Conservation (phyloP, 2,888 invertebrate species). For the Drosophila multiciliata region DNA sequence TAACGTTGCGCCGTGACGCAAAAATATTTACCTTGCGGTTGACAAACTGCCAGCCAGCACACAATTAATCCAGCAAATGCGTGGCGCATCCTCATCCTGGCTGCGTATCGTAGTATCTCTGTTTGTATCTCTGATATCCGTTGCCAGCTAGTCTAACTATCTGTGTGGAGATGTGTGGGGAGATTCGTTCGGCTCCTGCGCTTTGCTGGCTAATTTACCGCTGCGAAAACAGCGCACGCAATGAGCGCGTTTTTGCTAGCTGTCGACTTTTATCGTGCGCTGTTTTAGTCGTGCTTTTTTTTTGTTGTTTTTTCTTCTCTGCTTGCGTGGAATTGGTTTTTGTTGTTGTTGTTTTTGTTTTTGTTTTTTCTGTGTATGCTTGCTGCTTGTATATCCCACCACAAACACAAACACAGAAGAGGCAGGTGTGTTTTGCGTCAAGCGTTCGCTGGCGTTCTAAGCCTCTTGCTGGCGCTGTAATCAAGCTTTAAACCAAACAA, state of each 20-base stretch:
- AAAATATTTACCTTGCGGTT: conserved; percentile 82
- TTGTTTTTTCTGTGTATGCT: conserved; percentile 3
- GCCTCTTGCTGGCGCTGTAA: conserved; percentile 62
- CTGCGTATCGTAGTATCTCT: conserved; percentile 13
- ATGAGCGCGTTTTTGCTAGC: conserved; percentile 75
- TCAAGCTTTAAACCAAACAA: conserved; percentile 77
- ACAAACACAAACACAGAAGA: conserved; percentile 9
- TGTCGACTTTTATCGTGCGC: conserved; percentile 73
- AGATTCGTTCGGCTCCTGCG: conserved; percentile 1
- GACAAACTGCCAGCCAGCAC: conserved; percentile 79
- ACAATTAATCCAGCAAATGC: conserved; percentile 81
- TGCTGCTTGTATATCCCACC: not conserved
- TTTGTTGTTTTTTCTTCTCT: not conserved
- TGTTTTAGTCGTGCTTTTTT: conserved; percentile 38
- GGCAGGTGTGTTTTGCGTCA: conserved; percentile 61
- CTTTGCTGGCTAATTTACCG: conserved; percentile 56
- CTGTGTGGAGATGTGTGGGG: not conserved
- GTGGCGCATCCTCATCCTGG: conserved; percentile 66
- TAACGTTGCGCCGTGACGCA: conserved; percentile 31
- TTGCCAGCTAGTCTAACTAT: conserved; percentile 1
- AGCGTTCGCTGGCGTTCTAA: conserved; percentile 72
- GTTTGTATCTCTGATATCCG: conserved; percentile 20
- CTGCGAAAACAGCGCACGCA: conserved; percentile 70
- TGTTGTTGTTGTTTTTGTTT: conserved; percentile 11
- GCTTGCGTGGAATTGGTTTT: conserved; percentile 9